Evolutionary conservation across 1,140 invertebrate species (phyloP), one percentile per base, ranked within the genome.

Genomic region (Drosophila sucinea): DNA sequence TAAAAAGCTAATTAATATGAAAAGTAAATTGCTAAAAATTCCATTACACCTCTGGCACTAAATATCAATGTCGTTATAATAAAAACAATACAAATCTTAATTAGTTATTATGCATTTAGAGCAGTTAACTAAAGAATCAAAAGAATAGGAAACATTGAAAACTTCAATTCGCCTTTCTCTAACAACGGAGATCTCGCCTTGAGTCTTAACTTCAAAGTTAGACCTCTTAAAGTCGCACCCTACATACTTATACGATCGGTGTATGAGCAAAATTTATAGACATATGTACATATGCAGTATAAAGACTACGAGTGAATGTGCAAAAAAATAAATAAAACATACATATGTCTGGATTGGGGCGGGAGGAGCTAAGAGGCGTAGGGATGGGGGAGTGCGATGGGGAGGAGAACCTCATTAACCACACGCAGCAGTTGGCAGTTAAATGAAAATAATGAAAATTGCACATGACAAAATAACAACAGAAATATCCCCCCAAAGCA

Each of bases 361-460:
- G 17, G 17, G 17, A 17, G 17, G 3, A 1, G 11, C 35, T 10
- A 11, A 10, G 10, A 35, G 33, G 6, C 8, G 33, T 7, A 1
- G n/a, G 40, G 11, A 17, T 6, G 40, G 40, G 40, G 17, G 1
- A 2, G 17, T 17, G 17, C 17, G 17, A 17, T 17, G 3, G 23
- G 44, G 17, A 23, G 32, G 33, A 29, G 27, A 66, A 64, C 55
- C 77, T 73, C 68, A 86, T 86, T 87, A 87, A 25, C 83, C 23
- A 60, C 82, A 87, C 83, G 76, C 82, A 86, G 71, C 73, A 74
- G 71, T 66, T 66, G 61, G 70, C 63, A 55, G 62, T 70, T 77
- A 11, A 65, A 77, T 70, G 67, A 51, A 70, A 57, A 60, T 27
- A 61, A 61, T 27, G 33, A 61, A 40, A 61, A 61, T 67, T 30